These are phyloP conservation scores for Penaeus monodon DNA, from an alignment of 2,888 invertebrate genomes.

Conservation along the genomic window DNA sequence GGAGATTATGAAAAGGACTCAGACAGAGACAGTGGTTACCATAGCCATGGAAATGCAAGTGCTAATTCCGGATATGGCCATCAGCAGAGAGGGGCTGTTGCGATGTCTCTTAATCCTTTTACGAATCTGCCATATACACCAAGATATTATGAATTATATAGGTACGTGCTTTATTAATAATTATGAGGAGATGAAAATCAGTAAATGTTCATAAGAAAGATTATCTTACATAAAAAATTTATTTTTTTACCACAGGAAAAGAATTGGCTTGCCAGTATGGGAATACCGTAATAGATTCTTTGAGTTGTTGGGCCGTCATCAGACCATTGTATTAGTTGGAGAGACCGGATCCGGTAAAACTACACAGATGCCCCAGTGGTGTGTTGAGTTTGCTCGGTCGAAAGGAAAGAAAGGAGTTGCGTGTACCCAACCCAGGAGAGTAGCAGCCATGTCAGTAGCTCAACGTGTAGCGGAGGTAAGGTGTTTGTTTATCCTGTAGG, in stretches of 20 bases:
- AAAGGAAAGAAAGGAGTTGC: constrained; percentile 85
- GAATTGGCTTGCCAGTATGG: constrained; percentile 95
- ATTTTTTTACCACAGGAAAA: constrained; percentile 75
- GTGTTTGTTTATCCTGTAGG: neutral
- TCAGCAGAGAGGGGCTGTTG: constrained; percentile 37
- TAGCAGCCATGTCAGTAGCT: constrained; percentile 99
- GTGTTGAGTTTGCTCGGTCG: constrained; percentile 80
- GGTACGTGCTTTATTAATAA: constrained; percentile 39
- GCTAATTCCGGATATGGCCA: neutral
- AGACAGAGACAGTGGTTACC: constrained; percentile 8
- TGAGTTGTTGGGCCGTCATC: constrained; percentile 90
- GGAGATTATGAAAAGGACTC: constrained; percentile 21
- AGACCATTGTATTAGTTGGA: constrained; percentile 95
- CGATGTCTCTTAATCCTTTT: constrained; percentile 78
- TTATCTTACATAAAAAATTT: neutral
- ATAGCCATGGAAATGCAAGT: neutral
- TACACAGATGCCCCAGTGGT: constrained; percentile 99
- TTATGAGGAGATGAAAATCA: too few species aligned
- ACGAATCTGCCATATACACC: constrained; percentile 88
- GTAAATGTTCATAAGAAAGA: too few species aligned
- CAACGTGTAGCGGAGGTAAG: constrained; percentile 90
- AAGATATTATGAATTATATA: constrained; percentile 73
- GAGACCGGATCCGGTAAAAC: constrained; percentile 99
- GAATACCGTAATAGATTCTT: constrained; percentile 97
- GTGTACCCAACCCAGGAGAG: constrained; percentile 96